Conservation (phyloP, 2,888 invertebrate genomes). For the Machimus atricapillus region DNA sequence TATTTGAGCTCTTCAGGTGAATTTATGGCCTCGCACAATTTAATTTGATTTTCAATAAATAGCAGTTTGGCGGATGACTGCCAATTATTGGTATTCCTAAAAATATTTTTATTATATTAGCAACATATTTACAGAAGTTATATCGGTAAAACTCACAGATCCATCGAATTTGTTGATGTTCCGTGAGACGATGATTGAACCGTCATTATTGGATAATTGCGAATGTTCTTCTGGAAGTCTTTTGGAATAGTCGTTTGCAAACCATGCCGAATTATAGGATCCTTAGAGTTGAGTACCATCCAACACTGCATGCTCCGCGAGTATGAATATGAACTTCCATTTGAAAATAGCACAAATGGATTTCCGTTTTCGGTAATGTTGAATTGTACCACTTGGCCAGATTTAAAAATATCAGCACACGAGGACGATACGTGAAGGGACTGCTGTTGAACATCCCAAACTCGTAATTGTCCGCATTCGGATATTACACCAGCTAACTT, state of each 20-base stretch:
- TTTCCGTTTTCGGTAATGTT: conserved; percentile 73
- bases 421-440: conserved; percentile 54
- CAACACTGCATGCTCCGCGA: conserved; percentile 77
- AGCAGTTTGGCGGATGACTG: conserved; percentile 58
- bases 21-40: conserved; percentile 58
- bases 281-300: conserved; percentile 67
- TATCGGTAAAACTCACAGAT: conserved; percentile 53
- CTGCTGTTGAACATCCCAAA: conserved; percentile 57
- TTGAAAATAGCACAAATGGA: conserved; percentile 84
- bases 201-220: conserved; percentile 58
- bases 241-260: conserved; percentile 61
- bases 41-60: conserved; percentile 62
- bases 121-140: not conserved
- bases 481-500: conserved; percentile 59
- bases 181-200: conserved; percentile 57
- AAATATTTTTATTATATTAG: not conserved
- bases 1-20: conserved; percentile 59
- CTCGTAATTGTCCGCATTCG: conserved; percentile 58
- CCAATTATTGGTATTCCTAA: conserved; percentile 58
- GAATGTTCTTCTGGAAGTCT: conserved; percentile 57
- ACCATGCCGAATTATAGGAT: conserved; percentile 65
- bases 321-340: conserved; percentile 85
- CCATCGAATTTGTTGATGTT: conserved; percentile 46
- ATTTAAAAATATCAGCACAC: conserved; percentile 59
- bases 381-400: conserved; percentile 68